Conservation (phyloP, 2,888 invertebrate species). For the Brenthis ino region DNA sequence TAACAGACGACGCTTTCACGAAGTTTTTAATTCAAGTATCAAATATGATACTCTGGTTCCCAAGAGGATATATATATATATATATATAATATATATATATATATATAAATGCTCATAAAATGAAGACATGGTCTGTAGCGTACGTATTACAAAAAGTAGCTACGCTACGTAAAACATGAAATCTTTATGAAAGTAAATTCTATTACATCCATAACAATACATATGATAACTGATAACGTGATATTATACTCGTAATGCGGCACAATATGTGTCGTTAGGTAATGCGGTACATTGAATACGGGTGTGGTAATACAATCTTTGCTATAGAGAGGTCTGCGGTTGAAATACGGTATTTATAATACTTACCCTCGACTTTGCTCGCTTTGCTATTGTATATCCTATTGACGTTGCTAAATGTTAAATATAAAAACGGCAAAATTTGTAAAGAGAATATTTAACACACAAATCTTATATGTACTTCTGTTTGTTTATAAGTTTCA, state of each 20-base stretch:
- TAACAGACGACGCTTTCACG: no score
- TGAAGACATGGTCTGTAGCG: neutral
- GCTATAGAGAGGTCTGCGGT: constrained; percentile 60
- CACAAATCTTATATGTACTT: no score
- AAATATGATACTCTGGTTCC: no score
- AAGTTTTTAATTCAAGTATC: no score
- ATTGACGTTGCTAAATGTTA: no score
- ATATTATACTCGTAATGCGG: constrained; percentile 10
- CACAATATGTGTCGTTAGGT: constrained; percentile 34
- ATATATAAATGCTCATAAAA: no score
- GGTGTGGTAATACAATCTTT: constrained; percentile 55
- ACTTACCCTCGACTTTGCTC: constrained; percentile 13
- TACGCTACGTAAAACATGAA: neutral
- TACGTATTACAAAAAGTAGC: neutral
- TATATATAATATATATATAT: no score
- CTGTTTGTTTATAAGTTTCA: no score
- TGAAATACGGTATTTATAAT: constrained; percentile 48
- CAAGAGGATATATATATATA: no score
- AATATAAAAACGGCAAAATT: no score
- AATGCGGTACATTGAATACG: constrained; percentile 40
- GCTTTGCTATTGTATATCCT: neutral
- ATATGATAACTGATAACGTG: constrained; percentile 25
- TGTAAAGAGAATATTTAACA: no score
- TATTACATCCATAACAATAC: constrained; percentile 26
- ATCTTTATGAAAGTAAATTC: constrained; percentile 23